A percentile compares a stretch with the other conserved stretches of the same genome.
These are phyloP conservation scores for Pseudomyrmex concolor DNA, from an alignment of 1,140 invertebrate genomes.

Conservation along the genomic window DNA sequence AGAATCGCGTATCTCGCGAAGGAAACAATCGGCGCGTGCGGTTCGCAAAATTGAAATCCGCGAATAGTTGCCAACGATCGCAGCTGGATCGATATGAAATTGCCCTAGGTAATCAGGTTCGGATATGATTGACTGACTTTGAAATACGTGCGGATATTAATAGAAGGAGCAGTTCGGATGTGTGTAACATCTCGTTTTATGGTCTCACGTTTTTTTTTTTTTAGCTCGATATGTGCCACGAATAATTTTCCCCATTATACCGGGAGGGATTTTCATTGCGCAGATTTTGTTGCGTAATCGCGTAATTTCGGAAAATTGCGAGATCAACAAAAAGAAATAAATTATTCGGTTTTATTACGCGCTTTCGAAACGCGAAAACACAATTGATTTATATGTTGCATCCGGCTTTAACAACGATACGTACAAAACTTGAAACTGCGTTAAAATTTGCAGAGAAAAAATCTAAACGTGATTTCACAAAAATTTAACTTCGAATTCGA, in stretches of 20 bases:
- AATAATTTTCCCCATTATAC: neutral
- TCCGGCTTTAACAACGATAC: neutral
- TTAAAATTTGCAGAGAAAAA: too few relatives aligned
- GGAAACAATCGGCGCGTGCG: conserved; percentile 7
- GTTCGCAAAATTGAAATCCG: conserved; percentile 46
- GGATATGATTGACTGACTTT: conserved; percentile 73
- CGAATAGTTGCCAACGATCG: conserved; percentile 39
- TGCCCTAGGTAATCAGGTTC: conserved; percentile 67
- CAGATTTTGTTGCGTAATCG: conserved; percentile 2
- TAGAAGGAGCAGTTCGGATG: conserved; percentile 67
- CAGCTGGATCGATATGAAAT: conserved; percentile 64
- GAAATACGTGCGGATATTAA: conserved; percentile 75
- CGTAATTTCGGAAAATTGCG: conserved; percentile 15
- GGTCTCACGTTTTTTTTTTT: conserved; percentile 72
- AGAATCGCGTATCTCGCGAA: neutral
- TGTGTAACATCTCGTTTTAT: conserved; percentile 74
- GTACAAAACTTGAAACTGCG: too few relatives aligned
- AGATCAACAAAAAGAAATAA: conserved; percentile 35
- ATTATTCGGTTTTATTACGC: conserved; percentile 3
- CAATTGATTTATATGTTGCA: neutral
- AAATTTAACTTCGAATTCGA: too few relatives aligned
- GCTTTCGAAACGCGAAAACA: conserved; percentile 4
- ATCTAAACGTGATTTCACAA: too few relatives aligned
- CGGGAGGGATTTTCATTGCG: conserved; percentile 28
- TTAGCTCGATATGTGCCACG: conserved; percentile 6